phyloP scores from a whole-genome alignment of 2,113 vertebrate species.

The Cyprinus carpio region DNA sequence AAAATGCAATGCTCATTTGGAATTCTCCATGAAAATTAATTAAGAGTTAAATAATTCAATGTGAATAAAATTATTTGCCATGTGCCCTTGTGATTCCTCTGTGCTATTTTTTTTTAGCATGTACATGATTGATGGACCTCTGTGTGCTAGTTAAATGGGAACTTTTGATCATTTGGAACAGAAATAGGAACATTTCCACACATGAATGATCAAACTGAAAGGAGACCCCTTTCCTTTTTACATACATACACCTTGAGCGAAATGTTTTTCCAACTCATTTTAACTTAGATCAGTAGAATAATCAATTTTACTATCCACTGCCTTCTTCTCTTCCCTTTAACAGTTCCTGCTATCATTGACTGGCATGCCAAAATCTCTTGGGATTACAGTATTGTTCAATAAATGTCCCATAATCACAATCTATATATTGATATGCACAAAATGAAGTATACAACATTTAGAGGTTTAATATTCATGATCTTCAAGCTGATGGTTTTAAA shows the following conservation, averaged over 20 bases:
- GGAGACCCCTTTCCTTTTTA: slow-evolving; percentile 38
- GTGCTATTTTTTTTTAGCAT: slow-evolving; percentile 30
- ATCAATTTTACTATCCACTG: slow-evolving; percentile 46
- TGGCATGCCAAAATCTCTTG: neutral
- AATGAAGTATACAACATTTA: neutral
- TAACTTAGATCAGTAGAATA: slow-evolving; percentile 53
- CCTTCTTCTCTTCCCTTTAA: slow-evolving; percentile 10
- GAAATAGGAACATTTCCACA: slow-evolving; percentile 56
- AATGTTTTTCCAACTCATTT: slow-evolving; percentile 47
- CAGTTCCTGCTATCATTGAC: neutral
- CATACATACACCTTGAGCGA: slow-evolving; percentile 16
- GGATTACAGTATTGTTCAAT: slow-evolving; percentile 20
- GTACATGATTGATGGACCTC: slow-evolving; percentile 39
- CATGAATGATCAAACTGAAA: slow-evolving; percentile 56
- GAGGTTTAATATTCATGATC: neutral
- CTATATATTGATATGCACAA: neutral
- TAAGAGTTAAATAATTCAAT: slow-evolving; percentile 37
- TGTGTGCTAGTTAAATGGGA: slow-evolving; percentile 39
- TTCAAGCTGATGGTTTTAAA: slow-evolving; percentile 12
- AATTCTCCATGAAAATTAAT: neutral
- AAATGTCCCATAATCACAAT: slow-evolving; percentile 7
- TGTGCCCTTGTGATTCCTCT: slow-evolving; percentile 44
- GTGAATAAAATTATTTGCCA: slow-evolving; percentile 44
- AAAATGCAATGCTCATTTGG: neutral
- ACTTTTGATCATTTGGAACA: slow-evolving; percentile 47